Evolutionary conservation across 2,888 invertebrate species (phyloP).

Genomic region (Scrobipalpa atriplicella): DNA sequence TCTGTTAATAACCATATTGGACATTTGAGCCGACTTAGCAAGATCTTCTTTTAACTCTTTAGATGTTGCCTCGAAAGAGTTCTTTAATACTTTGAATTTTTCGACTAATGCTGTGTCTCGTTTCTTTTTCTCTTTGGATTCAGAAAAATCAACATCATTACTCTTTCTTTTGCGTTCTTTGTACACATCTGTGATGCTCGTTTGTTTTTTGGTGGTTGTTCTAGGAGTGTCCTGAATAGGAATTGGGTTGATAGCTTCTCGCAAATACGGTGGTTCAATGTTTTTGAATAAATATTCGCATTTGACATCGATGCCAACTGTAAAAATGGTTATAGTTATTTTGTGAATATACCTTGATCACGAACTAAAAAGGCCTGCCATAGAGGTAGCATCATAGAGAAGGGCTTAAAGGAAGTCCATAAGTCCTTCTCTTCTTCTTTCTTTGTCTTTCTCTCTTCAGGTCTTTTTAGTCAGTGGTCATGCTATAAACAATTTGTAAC

Average conservation of each 20-base stretch:
- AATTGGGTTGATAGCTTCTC: conserved; percentile 19
- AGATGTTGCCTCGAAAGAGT: conserved; percentile 55
- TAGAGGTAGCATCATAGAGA: no score
- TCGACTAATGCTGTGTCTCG: conserved; percentile 57
- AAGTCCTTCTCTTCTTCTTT: no score
- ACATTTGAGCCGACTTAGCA: conserved; percentile 40
- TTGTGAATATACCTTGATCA: no score
- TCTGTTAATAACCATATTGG: conserved; percentile 43
- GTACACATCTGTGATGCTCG: conserved; percentile 52
- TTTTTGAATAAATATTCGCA: conserved; percentile 62
- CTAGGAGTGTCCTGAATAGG: conserved; percentile 23
- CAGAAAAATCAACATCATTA: conserved; percentile 43
- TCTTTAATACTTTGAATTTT: conserved; percentile 58
- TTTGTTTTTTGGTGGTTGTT: conserved; percentile 44
- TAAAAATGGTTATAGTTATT: conserved; percentile 65
- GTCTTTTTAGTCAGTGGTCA: no score
- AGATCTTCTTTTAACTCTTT: conserved; percentile 49
- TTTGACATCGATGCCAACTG: conserved; percentile 80
- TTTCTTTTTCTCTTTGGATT: conserved; percentile 68
- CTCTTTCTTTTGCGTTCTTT: conserved; percentile 64
- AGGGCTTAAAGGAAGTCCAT: no score
- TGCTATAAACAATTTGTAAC: background rate
- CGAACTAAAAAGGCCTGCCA: no score
- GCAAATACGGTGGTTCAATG: conserved; percentile 40
- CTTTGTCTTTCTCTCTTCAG: no score